phyloP scores from a whole-genome alignment of 2,113 vertebrate genomes.

The Gadus macrocephalus region DNA sequence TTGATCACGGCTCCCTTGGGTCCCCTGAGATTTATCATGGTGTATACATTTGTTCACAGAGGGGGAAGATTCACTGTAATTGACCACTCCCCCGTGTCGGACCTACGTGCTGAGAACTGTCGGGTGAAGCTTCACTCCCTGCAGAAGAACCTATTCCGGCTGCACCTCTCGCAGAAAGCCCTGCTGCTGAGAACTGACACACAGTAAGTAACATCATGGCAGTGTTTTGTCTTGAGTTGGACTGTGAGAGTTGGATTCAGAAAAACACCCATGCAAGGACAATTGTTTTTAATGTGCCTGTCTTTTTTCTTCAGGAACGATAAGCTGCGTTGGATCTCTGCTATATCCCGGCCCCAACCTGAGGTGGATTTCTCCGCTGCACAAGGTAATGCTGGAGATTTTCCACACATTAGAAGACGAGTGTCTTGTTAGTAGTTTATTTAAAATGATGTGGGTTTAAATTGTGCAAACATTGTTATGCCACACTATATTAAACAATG shows the following conservation, averaged over 20 bases:
- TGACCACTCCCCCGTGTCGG: constrained; percentile 81
- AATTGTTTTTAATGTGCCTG: neutral
- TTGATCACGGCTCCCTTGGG: no score
- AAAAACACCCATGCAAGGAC: neutral
- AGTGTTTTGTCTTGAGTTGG: neutral
- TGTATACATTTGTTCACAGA: constrained; percentile 53
- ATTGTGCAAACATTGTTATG: neutral
- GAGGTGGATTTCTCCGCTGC: constrained; percentile 68
- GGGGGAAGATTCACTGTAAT: constrained; percentile 86
- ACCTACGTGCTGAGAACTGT: constrained; percentile 86
- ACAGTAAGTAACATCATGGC: constrained; percentile 74
- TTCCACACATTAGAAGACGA: constrained; percentile 1
- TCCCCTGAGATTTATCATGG: no score
- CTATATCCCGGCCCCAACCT: constrained; percentile 76
- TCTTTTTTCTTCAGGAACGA: constrained; percentile 76
- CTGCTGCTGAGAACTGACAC: constrained; percentile 86
- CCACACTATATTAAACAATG: no score
- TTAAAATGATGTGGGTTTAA: neutral
- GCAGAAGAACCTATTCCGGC: constrained; percentile 88
- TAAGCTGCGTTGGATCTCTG: constrained; percentile 95
- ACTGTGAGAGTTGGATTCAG: neutral
- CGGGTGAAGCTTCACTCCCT: constrained; percentile 87
- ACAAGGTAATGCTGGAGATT: constrained; percentile 58
- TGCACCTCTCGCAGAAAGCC: constrained; percentile 74
- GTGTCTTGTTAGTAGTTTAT: neutral